Evolutionary conservation across 2,797 vertebrate species (phyloP).

Genomic region (Pogonophryne albipinna): DNA sequence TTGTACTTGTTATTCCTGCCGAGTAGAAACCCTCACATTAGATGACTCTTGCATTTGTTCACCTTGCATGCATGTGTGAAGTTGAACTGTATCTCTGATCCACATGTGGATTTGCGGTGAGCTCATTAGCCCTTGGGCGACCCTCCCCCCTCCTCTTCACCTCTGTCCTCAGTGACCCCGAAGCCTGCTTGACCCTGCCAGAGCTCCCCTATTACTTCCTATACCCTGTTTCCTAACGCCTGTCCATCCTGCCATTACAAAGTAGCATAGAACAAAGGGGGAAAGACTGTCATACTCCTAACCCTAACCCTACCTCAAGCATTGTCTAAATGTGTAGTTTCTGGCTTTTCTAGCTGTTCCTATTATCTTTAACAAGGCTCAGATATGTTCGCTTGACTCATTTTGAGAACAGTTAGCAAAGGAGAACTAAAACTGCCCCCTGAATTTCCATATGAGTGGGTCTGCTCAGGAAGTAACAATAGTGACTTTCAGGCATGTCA

Average conservation of each 20-base stretch:
- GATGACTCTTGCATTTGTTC: not conserved
- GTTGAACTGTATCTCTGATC: slow-evolving; percentile 42
- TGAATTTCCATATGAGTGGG: slow-evolving; percentile 45
- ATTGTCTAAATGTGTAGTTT: slow-evolving; percentile 20
- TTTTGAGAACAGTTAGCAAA: slow-evolving; percentile 27
- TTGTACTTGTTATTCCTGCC: slow-evolving; percentile 1
- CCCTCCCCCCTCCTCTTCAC: slow-evolving; percentile 54
- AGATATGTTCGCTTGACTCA: slow-evolving; percentile 26
- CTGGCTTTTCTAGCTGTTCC: not conserved
- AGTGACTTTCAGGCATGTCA: slow-evolving; percentile 22
- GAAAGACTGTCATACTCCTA: not conserved
- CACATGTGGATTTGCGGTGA: slow-evolving; percentile 58
- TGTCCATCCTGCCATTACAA: not conserved
- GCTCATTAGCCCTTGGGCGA: slow-evolving; percentile 52
- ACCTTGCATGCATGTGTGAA: slow-evolving; percentile 10
- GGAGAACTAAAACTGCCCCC: slow-evolving; percentile 33
- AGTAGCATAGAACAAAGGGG: not conserved
- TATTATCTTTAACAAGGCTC: not conserved
- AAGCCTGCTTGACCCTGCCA: slow-evolving; percentile 47
- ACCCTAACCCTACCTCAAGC: no score
- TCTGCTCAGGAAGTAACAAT: slow-evolving; percentile 26
- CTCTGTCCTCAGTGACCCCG: slow-evolving; percentile 72
- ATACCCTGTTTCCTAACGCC: not conserved
- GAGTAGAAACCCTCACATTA: slow-evolving; percentile 2
- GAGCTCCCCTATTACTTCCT: slow-evolving; percentile 40